These are phyloP conservation scores for Poeciliopsis presidionis DNA, from an alignment of 2,797 vertebrate species.

Conservation along the genomic window DNA sequence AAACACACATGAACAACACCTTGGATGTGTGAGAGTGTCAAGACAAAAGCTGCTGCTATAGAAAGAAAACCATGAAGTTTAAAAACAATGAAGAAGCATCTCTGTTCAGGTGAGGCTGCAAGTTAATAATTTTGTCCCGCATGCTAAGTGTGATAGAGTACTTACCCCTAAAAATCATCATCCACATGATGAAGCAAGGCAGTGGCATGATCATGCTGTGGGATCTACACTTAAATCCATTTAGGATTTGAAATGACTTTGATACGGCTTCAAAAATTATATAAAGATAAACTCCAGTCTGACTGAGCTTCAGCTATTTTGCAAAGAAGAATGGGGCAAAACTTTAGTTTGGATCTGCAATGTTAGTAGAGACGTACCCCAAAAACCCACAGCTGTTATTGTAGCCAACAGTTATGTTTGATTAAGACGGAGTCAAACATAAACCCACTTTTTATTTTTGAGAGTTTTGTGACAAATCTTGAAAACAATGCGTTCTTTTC, in stretches of 20 bases:
- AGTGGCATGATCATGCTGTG: neutral
- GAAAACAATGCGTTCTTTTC: neutral
- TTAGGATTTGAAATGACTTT: neutral
- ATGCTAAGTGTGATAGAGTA: neutral
- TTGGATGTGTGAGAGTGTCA: neutral
- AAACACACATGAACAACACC: neutral
- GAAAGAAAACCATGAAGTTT: neutral
- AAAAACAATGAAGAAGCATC: neutral
- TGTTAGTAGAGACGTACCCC: neutral
- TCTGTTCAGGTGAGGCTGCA: neutral
- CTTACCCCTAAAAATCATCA: neutral
- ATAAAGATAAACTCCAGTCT: neutral
- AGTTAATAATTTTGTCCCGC: neutral
- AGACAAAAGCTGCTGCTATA: neutral
- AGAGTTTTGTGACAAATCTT: neutral
- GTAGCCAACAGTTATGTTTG: neutral
- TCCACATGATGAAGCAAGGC: neutral
- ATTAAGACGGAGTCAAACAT: neutral
- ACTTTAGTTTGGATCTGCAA: neutral
- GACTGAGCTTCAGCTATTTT: neutral
- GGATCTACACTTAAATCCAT: neutral
- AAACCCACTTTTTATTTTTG: neutral
- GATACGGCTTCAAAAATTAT: neutral
- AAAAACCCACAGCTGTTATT: neutral
- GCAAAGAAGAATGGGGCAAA: neutral